Evolutionary conservation across 1,140 invertebrate genomes (phyloP).

Genomic region (Cydia splendana): DNA sequence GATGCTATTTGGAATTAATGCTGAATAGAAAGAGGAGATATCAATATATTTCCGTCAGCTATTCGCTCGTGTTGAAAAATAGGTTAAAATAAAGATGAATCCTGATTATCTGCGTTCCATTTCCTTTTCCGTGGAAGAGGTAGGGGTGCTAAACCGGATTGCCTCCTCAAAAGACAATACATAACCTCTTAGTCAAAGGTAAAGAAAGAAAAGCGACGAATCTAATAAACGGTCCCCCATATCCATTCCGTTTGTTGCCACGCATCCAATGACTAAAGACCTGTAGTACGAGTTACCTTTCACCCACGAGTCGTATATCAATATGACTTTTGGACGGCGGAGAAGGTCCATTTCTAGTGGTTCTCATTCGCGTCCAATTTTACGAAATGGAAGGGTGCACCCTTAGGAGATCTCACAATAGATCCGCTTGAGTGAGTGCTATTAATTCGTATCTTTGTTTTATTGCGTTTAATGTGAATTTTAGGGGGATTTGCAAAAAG

Average conservation of each 20-base stretch:
- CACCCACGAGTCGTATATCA: constrained; percentile 50
- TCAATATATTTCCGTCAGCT: constrained; percentile 1
- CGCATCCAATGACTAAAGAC: constrained; percentile 56
- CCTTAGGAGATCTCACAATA: constrained; percentile 71
- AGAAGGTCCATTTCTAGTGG: constrained; percentile 56
- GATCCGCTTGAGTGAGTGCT: constrained; percentile 72
- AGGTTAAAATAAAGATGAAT: constrained; percentile 38
- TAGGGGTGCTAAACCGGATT: constrained; percentile 56
- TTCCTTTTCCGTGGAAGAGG: constrained; percentile 46
- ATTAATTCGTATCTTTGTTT: constrained; percentile 78
- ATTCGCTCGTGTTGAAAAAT: background rate
- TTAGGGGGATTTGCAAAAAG: constrained; percentile 29
- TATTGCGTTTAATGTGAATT: constrained; percentile 69
- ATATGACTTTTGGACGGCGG: constrained; percentile 52
- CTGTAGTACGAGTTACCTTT: constrained; percentile 46
- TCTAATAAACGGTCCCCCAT: constrained; percentile 70
- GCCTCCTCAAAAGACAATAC: constrained; percentile 68
- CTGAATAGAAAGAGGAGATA: too few species aligned
- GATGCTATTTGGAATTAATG: too few species aligned
- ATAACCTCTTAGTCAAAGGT: constrained; percentile 68
- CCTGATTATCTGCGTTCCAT: constrained; percentile 48
- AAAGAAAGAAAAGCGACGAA: constrained; percentile 74
- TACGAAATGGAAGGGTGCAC: constrained; percentile 75
- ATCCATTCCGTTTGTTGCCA: constrained; percentile 70
- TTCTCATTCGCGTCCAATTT: constrained; percentile 70